These are phyloP conservation scores for Nylanderia fulva DNA, from an alignment of 1,140 invertebrate genomes.

Conservation along the genomic window DNA sequence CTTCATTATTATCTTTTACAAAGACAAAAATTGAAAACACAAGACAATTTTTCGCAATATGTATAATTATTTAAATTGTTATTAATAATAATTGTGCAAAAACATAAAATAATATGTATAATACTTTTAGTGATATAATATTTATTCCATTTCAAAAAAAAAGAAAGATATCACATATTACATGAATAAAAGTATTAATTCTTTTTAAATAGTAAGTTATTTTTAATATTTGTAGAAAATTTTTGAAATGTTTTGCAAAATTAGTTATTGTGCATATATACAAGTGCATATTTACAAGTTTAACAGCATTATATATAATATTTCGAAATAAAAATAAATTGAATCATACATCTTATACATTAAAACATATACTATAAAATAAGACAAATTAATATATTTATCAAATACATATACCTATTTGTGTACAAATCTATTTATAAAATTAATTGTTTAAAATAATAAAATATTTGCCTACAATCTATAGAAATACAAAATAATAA, in stretches of 20 bases:
- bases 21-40: not conserved
- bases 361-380: not conserved
- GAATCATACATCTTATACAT: not conserved
- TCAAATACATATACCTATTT: too few species aligned
- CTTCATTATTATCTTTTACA: too few species aligned
- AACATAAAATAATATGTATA: not conserved
- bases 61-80: not conserved
- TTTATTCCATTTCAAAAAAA: not conserved
- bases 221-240: not conserved
- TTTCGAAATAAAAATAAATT: not conserved
- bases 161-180: not conserved
- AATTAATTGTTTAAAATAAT: not conserved
- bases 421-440: not conserved
- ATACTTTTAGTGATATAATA: not conserved
- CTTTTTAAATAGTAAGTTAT: not conserved
- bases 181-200: not conserved
- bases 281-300: not conserved
- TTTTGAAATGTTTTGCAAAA: not conserved
- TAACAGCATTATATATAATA: not conserved
- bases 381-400: not conserved
- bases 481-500: too few species aligned
- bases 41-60: not conserved
- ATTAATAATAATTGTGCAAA: not conserved
- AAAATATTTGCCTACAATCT: constrained; percentile 1
- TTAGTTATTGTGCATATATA: not conserved